phyloP scores from a whole-genome alignment of 2,888 invertebrate genomes.

The Ophion costatus region DNA sequence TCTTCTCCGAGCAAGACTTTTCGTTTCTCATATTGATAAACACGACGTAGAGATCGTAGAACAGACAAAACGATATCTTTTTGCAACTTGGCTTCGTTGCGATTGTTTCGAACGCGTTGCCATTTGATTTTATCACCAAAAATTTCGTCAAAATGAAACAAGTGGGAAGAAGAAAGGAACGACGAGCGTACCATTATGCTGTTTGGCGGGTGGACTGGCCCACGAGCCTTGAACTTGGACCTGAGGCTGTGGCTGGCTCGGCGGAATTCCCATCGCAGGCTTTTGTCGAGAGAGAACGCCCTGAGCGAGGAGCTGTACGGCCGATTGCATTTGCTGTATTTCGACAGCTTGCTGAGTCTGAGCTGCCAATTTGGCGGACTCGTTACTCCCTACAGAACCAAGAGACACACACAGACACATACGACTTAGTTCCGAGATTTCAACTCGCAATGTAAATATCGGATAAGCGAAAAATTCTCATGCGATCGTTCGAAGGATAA shows the following conservation, averaged over 20 bases:
- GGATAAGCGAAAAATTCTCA: background rate
- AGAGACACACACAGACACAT: constrained; percentile 32
- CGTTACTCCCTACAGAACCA: constrained; percentile 76
- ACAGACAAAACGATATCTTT: too few species aligned
- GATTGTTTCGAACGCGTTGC: too few species aligned
- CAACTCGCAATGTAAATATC: background rate
- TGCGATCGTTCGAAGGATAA: background rate
- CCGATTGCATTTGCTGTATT: constrained; percentile 80
- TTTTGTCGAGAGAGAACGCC: constrained; percentile 78
- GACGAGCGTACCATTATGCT: constrained; percentile 78
- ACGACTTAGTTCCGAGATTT: constrained; percentile 44
- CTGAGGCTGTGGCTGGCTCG: constrained; percentile 70
- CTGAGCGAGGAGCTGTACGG: constrained; percentile 79
- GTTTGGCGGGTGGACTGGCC: constrained; percentile 79
- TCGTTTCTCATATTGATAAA: too few species aligned
- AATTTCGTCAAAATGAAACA: background rate
- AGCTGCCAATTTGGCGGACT: constrained; percentile 78
- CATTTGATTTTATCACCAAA: too few species aligned
- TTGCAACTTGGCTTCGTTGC: too few species aligned
- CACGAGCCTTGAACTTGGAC: constrained; percentile 75
- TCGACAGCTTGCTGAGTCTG: constrained; percentile 78
- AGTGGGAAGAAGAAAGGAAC: background rate
- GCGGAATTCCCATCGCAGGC: constrained; percentile 74
- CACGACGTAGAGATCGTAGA: too few species aligned
- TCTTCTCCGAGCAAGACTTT: too few species aligned